Base-by-base conservation (phyloP, 2,797 vertebrate genomes). In the Meda fulgida region DNA sequence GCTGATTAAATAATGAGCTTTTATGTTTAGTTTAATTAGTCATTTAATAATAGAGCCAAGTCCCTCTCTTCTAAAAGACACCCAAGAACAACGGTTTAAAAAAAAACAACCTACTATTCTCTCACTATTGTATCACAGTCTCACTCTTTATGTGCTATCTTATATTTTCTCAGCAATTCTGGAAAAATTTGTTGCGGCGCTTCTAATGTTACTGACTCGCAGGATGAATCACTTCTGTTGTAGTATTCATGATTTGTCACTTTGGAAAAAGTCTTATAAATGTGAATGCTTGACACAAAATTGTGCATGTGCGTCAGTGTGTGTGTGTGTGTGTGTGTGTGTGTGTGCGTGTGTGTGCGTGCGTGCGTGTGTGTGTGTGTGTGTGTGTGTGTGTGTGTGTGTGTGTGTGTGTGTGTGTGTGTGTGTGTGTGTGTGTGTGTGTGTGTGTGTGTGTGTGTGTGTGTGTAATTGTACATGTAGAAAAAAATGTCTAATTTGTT, bases 171-270 rank as follows among this genome's bases (percentile, higher is more conserved):
- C 14, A 43, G 36, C n/a, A 72, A 65, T 23, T 75, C 29, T 36
- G 81, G 19, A 46, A 65, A 21, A 19, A 48, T 83, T 23, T 82
- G 40, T 34, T 72, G 3, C 1, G 18, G 4, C 19, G 14, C 55
- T 31, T 29, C 53, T 81, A 6, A 43, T 55, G 18, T 58, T 29
- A 71, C 31, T 43, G 6, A 40, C n/a, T 81, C 34, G 4, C 36
- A 26, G 23, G 23, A 58, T 70, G 10, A 40, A 81, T 58, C 67
- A 60, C 80, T 73, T 31, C 26, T 81, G 69, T 21, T 72, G 53
- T 23, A 46, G 36, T 58, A 29, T 60, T 72, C 21, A 46, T 73
- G 21, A 76, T 36, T 34, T 72, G 53, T 58, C 7, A 4, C 36
- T 72, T 60, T 31, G 7, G 13, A 5, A 67, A 53, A 71, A 55